Base-by-base conservation (phyloP, 2,797 vertebrate genomes). In the Aeoliscus strigatus region DNA sequence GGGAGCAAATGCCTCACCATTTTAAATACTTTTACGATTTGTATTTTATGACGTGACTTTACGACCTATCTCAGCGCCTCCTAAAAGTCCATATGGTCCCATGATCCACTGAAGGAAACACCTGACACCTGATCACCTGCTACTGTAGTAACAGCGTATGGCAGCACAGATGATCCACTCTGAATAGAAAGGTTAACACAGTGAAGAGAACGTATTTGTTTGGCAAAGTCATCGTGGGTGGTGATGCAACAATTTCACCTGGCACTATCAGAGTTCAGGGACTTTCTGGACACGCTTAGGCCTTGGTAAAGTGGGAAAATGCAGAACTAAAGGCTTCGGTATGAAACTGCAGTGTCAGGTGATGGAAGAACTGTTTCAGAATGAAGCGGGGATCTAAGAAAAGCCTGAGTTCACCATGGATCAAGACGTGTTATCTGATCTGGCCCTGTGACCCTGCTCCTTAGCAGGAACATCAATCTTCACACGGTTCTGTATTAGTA, bases 1-100 rank as follows among this genome's bases (percentile, higher is more conserved):
- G 25, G 33, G 23, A 23, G 14, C 27, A 63, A 39, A 80, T 75
- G 67, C 70, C 67, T 64, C 60, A 78, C 71, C 70, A 73, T 86
- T 83, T 83, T 55, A 50, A 68, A 67, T 56, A 36, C 53, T 59
- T 82, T 81, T 78, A 81, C 29, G 29, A 81, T 63, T 23, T 35
- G 10, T 10, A 6, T 35, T 35, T 81, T 78, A 81, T 27, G 29
- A 81, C 61, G 12, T 35, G 10, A 9, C 7, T 35, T 35, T 21
- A 21, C 6, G 18, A 21, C 6, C 27, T 33, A 4, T 27, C 34
- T 47, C 44, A 30, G 3, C 33, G 43, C 42, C 52, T 60, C 18
- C 18, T 21, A 6, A 21, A 60, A 70, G 46, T 34, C 36, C 48
- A 18, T 6, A 8, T 34, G 12, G 53, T 55, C 66, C 30, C 15